Evolutionary conservation across 2,888 invertebrate species (phyloP), one percentile per base, ranked within the genome.

Genomic region (Eueremaeus valkanovi): DNA sequence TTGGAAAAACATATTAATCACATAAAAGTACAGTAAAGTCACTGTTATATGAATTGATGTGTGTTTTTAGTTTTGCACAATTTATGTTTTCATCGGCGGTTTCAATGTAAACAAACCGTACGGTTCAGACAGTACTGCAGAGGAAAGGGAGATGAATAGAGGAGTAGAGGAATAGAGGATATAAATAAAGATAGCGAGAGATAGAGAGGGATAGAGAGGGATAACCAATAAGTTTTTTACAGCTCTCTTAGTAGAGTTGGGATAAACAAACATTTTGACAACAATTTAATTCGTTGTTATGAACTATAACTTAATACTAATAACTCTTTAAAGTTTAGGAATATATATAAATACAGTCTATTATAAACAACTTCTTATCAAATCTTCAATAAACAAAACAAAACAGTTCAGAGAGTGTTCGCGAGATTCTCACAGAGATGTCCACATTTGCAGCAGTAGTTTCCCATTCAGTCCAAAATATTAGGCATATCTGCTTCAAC

Each of bases 321-420:
- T 63, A 63, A 63, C 63, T 63, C 63, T 63, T 63, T 63, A 31
- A 21, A 13, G n/a, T 51, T 51, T 16, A 51, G 21, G 6, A 27
- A 55, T 55, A 55, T 55, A 55, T 55, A 27, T 55, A 55, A 55
- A 55, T 55, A 55, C 27, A n/a, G 16, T 51, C 27, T 63, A 33
- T 36, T 31, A 63, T 63, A 63, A 63, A 63, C 63, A 63, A 63
- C 63, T 33, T 63, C 55, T 55, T 63, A 63, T 63, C 63, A 33
- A 63, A 33, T 63, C 63, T 63, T 63, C 63, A 63, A 63, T 63
- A 63, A 63, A 63, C 63, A 63, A 5, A 33, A 18, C 31, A 63
- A 6, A 18, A 9, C n/a, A 21, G 21, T 51, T 18, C 16, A 45
- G 13, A 45, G 18, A 45, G 16, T 45, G 18, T 45, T 45, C n/a